Percentiles rank a stretch among this genome's conserved stretches.
These are phyloP conservation scores for Volucella bombylans DNA, from an alignment of 2,888 invertebrate species.

Conservation along the genomic window DNA sequence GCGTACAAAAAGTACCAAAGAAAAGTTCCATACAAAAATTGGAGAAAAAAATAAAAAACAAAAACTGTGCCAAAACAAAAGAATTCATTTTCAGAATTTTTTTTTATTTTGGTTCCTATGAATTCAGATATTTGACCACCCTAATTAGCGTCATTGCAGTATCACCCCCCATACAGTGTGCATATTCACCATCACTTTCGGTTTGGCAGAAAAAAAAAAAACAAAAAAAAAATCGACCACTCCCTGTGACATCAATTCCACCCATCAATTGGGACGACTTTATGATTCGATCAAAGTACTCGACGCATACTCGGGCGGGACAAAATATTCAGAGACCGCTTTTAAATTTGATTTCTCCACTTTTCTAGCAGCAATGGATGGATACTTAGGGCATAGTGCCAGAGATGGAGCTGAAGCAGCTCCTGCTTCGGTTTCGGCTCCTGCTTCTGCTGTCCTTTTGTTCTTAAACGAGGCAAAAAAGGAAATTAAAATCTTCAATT, in stretches of 20 bases:
- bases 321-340: constrained; percentile 20
- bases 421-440: background rate
- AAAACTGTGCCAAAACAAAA: constrained; percentile 20
- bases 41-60: constrained; percentile 20
- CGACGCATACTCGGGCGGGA: constrained; percentile 15
- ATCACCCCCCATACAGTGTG: constrained; percentile 17
- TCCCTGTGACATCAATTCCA: constrained; percentile 1
- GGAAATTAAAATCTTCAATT: constrained; percentile 76
- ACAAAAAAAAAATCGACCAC: constrained; percentile 10
- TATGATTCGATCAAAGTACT: constrained; percentile 51
- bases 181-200: constrained; percentile 13
- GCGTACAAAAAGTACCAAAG: constrained; percentile 8
- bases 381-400: constrained; percentile 30
- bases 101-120: constrained; percentile 30
- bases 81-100: constrained; percentile 36
- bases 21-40: background rate
- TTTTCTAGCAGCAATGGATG: background rate
- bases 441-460: constrained; percentile 55
- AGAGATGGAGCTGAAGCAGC: constrained; percentile 8
- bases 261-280: constrained; percentile 20
- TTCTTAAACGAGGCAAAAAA: constrained; percentile 69
- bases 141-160: constrained; percentile 62
- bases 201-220: too few species aligned
- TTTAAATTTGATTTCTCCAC: constrained; percentile 43
- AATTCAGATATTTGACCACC: constrained; percentile 68